A percentile compares a stretch with the other conserved stretches of the same genome.
phyloP scores from a whole-genome alignment of 2,113 vertebrate genomes.

The Zosterops pallidus region DNA sequence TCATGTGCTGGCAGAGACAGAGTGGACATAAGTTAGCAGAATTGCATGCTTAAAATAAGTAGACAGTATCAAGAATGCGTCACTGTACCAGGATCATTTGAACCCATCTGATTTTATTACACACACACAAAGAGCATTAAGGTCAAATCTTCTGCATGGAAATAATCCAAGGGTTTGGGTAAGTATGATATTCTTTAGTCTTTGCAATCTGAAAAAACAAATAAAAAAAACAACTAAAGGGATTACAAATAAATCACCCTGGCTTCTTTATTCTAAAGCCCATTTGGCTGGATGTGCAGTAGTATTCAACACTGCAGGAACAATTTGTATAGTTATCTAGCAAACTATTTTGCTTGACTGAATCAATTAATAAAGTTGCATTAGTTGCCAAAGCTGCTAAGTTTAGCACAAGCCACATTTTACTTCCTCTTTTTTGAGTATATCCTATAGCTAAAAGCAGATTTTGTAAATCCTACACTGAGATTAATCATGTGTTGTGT shows the following conservation, averaged over 20 bases:
- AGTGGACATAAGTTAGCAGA: not conserved
- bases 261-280: conserved; percentile 23
- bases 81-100: not conserved
- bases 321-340: not conserved
- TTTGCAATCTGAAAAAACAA: conserved; percentile 36
- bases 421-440: not conserved
- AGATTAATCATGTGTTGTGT: conserved; percentile 41
- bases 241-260: conserved; percentile 48
- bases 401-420: conserved; percentile 19
- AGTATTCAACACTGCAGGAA: not conserved
- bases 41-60: not conserved
- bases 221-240: conserved; percentile 50
- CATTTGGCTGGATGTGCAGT: not conserved
- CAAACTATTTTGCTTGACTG: not conserved
- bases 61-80: not conserved
- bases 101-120: conserved; percentile 33
- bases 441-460: conserved; percentile 10
- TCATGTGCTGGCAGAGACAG: not conserved
- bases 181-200: conserved; percentile 44
- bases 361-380: conserved; percentile 8
- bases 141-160: conserved; percentile 23
- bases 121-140: not conserved
- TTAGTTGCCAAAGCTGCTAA: conserved; percentile 19
- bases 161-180: conserved; percentile 32
- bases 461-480: conserved; percentile 50